Conservation (phyloP, 2,888 invertebrate genomes). For the Galerucella nymphaeae region DNA sequence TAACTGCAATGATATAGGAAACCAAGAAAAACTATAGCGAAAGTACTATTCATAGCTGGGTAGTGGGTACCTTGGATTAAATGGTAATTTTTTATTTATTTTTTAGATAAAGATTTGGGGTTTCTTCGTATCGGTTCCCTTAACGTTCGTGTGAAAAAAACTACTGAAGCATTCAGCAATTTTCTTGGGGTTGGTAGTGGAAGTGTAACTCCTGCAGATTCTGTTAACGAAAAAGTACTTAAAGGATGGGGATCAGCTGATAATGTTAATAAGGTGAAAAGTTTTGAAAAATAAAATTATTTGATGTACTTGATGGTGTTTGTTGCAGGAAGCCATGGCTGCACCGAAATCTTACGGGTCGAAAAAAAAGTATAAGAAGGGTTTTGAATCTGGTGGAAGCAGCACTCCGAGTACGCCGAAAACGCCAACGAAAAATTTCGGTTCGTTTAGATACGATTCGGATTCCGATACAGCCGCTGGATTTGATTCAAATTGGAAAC, state of each 20-base stretch:
- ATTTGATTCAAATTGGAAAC: slow-evolving; percentile 81
- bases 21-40: too few species aligned
- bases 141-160: slow-evolving; percentile 92
- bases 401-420: slow-evolving; percentile 79
- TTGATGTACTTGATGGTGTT: too few species aligned
- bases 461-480: slow-evolving; percentile 91
- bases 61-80: too few species aligned
- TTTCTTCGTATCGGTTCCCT: slow-evolving; percentile 92
- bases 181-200: slow-evolving; percentile 83
- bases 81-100: slow-evolving; percentile 3
- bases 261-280: slow-evolving; percentile 76
- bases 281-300: too few species aligned
- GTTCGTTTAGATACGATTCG: slow-evolving; percentile 69
- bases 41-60: too few species aligned
- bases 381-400: slow-evolving; percentile 66
- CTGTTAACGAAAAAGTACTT: slow-evolving; percentile 75
- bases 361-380: slow-evolving; percentile 75
- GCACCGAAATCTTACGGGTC: slow-evolving; percentile 73
- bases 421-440: slow-evolving; percentile 59
- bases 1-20: too few species aligned
- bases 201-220: slow-evolving; percentile 60
- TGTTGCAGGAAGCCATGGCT: slow-evolving; percentile 70
- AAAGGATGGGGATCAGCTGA: slow-evolving; percentile 93
- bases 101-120: slow-evolving; percentile 87
- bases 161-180: slow-evolving; percentile 91